Conservation (phyloP, 2,797 vertebrate genomes). For the Eospalax fontanierii region DNA sequence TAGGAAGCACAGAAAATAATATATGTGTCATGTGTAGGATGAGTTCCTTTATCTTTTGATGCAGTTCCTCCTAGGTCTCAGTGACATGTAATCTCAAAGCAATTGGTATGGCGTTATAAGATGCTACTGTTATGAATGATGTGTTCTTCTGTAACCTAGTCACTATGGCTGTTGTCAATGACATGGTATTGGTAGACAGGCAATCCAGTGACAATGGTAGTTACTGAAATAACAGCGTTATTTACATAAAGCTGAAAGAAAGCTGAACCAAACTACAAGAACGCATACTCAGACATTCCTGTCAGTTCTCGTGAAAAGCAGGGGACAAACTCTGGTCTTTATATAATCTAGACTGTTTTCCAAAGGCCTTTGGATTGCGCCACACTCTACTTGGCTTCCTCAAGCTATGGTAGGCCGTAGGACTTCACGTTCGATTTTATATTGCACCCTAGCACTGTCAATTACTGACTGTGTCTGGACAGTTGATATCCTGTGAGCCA, state of each 20-base stretch:
- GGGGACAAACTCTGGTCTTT: not conserved
- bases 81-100: slow-evolving; percentile 43
- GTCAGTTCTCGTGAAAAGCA: not conserved
- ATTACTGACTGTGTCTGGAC: not conserved
- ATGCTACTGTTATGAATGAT: not conserved
- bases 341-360: not conserved
- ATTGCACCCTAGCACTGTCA: not conserved
- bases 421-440: not conserved
- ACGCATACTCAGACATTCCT: not conserved
- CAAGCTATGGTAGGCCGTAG: not conserved
- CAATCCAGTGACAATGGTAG: not conserved
- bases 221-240: not conserved
- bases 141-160: not conserved
- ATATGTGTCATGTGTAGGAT: slow-evolving; percentile 6
- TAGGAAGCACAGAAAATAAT: slow-evolving; percentile 10
- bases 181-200: not conserved
- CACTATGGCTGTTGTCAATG: not conserved
- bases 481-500: not conserved
- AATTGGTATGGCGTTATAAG: slow-evolving; percentile 50
- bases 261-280: slow-evolving; percentile 55
- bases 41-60: slow-evolving; percentile 42
- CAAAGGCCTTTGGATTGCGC: not conserved
- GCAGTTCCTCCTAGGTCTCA: not conserved
- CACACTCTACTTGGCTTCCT: not conserved
- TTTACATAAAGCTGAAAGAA: slow-evolving; percentile 11